These are phyloP conservation scores for Pangasius larnaudii DNA, from an alignment of 2,797 vertebrate genomes.

Conservation along the genomic window DNA sequence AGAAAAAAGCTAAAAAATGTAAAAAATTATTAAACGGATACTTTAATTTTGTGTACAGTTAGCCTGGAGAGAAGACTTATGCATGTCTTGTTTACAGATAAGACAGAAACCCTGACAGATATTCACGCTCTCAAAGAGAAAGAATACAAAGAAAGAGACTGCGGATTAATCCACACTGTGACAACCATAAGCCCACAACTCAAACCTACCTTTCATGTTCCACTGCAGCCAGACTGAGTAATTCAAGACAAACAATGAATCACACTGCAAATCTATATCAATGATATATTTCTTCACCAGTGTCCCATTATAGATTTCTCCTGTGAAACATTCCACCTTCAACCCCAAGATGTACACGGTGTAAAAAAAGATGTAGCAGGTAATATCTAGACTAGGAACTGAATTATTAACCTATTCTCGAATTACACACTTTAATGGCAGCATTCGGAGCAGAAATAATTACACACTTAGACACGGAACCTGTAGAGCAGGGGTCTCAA, in stretches of 20 bases:
- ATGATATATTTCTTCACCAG: neutral
- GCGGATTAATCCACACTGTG: neutral
- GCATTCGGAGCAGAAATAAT: neutral
- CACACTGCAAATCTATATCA: neutral
- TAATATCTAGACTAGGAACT: neutral
- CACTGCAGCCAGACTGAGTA: no score
- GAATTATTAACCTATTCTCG: neutral
- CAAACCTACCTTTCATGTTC: neutral
- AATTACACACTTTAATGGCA: neutral
- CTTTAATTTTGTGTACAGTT: no score
- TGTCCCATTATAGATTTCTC: neutral
- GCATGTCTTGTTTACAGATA: no score
- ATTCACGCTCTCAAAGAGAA: neutral
- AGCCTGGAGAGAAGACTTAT: no score
- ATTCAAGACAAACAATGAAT: no score
- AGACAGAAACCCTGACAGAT: no score
- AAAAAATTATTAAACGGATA: no score
- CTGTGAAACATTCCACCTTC: neutral
- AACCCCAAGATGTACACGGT: neutral
- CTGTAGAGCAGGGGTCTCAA: neutral
- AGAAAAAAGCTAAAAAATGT: no score
- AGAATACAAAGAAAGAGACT: neutral
- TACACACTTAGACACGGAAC: neutral
- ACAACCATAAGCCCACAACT: neutral
- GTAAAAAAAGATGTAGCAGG: neutral